Evolutionary conservation across 1,140 invertebrate genomes (phyloP).

Genomic region (Orchestia grillus): DNA sequence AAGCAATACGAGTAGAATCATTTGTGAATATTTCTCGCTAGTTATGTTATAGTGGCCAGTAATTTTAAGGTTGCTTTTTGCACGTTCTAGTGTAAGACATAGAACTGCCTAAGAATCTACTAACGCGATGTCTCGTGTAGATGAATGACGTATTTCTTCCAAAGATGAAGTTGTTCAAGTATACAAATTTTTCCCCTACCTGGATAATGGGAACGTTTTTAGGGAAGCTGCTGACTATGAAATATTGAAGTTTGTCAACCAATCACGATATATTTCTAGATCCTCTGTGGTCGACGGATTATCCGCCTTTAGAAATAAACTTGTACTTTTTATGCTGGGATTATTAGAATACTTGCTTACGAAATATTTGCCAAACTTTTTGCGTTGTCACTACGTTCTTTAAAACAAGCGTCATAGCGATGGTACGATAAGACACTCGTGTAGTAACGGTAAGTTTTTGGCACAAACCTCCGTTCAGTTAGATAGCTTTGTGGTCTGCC

Average conservation of each 20-base stretch:
- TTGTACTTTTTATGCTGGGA: background rate
- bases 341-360: background rate
- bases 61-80: constrained; percentile 15
- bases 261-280: background rate
- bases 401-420: background rate
- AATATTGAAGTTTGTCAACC: background rate
- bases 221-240: background rate
- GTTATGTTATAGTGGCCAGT: constrained; percentile 37
- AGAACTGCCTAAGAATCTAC: background rate
- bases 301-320: background rate
- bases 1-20: background rate
- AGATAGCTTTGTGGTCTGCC: no score
- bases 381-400: background rate
- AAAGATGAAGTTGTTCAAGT: background rate
- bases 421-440: background rate
- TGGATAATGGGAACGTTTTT: background rate
- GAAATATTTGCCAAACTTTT: background rate
- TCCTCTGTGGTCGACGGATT: background rate
- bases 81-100: background rate
- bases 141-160: background rate
- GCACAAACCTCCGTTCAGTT: no score
- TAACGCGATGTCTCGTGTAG: background rate
- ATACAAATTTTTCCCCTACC: background rate
- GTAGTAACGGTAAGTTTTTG: background rate
- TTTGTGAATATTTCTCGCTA: constrained; percentile 25